A percentile compares a stretch with the other conserved stretches of the same genome.
Evolutionary conservation across 2,888 invertebrate species (phyloP).

Genomic region (Xestoiulus laeticollis): DNA sequence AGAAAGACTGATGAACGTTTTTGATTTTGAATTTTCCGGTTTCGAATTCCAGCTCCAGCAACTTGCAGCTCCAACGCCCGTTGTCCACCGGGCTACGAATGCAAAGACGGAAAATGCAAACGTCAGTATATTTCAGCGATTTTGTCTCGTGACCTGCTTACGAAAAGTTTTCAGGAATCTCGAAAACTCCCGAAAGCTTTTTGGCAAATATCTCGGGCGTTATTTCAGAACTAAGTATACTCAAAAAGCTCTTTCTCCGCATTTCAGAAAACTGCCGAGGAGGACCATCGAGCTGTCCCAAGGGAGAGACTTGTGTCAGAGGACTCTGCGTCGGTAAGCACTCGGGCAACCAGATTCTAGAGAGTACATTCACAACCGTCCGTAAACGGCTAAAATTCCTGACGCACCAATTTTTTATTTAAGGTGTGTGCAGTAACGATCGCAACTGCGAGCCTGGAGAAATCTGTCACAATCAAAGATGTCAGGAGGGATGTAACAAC

Average conservation of each 20-base stretch:
- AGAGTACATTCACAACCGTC: no score
- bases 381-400: no score
- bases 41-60: constrained; percentile 35
- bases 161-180: no score
- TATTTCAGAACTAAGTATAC: no score
- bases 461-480: constrained; percentile 82
- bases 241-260: background rate
- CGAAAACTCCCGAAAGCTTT: no score
- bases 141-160: no score
- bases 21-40: background rate
- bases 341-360: no score
- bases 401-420: no score
- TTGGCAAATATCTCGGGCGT: no score
- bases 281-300: constrained; percentile 58
- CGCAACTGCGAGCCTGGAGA: constrained; percentile 91
- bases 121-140: constrained; percentile 49
- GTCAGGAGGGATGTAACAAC: constrained; percentile 82
- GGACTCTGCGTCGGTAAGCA: constrained; percentile 57
- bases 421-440: constrained; percentile 73
- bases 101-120: constrained; percentile 54
- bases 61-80: constrained; percentile 52
- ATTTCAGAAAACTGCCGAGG: constrained; percentile 57
- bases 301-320: constrained; percentile 59
- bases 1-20: background rate
- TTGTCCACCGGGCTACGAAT: constrained; percentile 55